A percentile compares a stretch with the other conserved stretches of the same genome.
Evolutionary conservation across 2,888 invertebrate genomes (phyloP).

Genomic region (Exephanes ischioxanthus): DNA sequence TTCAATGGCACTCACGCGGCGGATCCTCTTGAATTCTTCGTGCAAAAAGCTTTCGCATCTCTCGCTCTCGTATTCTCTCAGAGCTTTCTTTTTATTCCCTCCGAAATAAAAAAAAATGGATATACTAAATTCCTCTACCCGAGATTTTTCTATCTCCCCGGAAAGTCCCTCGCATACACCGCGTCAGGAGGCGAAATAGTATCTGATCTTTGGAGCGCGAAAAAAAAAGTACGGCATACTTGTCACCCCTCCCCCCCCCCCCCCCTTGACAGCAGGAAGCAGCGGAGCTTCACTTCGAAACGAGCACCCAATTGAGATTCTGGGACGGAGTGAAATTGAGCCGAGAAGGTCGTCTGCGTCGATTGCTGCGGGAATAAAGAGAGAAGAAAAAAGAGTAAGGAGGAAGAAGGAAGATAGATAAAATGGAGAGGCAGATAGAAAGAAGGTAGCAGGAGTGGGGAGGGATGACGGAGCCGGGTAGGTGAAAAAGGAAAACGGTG

Average conservation of each 20-base stretch:
- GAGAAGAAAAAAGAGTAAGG: not conserved
- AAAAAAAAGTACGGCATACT: constrained; percentile 51
- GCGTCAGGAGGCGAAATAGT: not conserved
- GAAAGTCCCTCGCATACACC: not conserved
- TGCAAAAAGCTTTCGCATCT: constrained; percentile 23
- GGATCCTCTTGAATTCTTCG: constrained; percentile 15
- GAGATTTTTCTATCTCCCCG: not conserved
- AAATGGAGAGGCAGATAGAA: constrained; percentile 44
- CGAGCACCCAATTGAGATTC: constrained; percentile 69
- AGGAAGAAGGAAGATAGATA: not conserved
- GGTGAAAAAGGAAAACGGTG: constrained; percentile 21
- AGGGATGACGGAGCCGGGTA: constrained; percentile 6
- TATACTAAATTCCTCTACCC: not conserved
- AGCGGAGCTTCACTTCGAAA: constrained; percentile 61
- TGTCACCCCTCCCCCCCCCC: constrained; percentile 23
- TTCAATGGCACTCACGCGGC: constrained; percentile 34
- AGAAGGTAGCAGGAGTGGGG: constrained; percentile 6
- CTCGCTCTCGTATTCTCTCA: constrained; percentile 1
- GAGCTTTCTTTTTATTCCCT: not conserved
- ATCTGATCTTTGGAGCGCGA: constrained; percentile 33
- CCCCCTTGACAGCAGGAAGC: constrained; percentile 37
- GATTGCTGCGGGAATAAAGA: constrained; percentile 64
- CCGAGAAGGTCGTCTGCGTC: constrained; percentile 66
- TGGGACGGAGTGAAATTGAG: constrained; percentile 65
- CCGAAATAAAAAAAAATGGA: not conserved